These are phyloP conservation scores for Lynx canadensis DNA, from an alignment of 2,113 vertebrate genomes.

Conservation along the genomic window DNA sequence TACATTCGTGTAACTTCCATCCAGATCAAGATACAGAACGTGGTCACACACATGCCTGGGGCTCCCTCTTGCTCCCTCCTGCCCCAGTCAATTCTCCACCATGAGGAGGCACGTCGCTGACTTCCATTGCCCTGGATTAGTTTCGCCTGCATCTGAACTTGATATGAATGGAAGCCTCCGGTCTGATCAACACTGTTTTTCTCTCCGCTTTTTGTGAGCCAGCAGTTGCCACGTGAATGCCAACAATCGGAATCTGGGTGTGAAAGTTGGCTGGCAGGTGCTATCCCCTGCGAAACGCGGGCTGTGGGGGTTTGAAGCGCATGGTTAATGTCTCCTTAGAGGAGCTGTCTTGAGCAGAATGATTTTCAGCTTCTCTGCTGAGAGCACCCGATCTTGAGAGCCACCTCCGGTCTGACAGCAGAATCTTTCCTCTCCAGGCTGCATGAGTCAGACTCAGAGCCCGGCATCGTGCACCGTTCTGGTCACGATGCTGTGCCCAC, in stretches of 20 bases:
- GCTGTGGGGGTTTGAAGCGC: neutral
- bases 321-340: neutral
- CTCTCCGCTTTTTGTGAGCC: neutral
- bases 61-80: neutral
- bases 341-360: neutral
- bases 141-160: neutral
- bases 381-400: neutral
- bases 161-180: neutral
- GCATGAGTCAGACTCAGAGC: constrained; percentile 42
- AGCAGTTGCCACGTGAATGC: neutral
- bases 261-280: neutral
- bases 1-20: fast-evolving
- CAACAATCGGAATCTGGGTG: fast-evolving
- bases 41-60: fast-evolving
- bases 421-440: neutral
- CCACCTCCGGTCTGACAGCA: constrained; percentile 30
- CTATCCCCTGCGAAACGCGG: neutral
- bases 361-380: neutral
- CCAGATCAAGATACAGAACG: fast-evolving
- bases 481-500: neutral
- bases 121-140: fast-evolving
- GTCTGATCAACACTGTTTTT: neutral
- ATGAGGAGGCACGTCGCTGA: neutral
- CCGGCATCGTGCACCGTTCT: fast-evolving
- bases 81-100: too few species aligned